phyloP scores from a whole-genome alignment of 2,113 vertebrate species.

The Serilophus lunatus region DNA sequence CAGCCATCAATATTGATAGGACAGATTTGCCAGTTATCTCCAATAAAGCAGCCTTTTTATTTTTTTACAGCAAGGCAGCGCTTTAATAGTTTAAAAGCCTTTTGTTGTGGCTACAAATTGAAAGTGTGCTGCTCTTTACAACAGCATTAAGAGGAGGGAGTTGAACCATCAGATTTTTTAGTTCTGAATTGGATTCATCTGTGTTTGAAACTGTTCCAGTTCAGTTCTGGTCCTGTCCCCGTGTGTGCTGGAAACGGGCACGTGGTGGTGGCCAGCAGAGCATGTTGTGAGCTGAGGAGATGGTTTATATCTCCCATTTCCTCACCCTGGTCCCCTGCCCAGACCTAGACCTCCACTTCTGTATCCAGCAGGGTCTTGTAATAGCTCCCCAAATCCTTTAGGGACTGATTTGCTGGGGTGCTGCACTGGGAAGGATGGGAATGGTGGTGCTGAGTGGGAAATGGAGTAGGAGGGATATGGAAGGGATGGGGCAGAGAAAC shows the following conservation, averaged over 20 bases:
- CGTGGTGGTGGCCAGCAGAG: not conserved
- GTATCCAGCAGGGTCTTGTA: not conserved
- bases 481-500: not conserved
- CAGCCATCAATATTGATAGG: not conserved
- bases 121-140: slow-evolving; percentile 38
- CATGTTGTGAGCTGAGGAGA: not conserved
- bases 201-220: slow-evolving; percentile 35
- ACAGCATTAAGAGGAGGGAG: not conserved
- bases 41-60: slow-evolving; percentile 34
- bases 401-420: not conserved
- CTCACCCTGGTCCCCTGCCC: not conserved
- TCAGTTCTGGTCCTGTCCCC: not conserved
- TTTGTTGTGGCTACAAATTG: slow-evolving; percentile 60
- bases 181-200: not conserved
- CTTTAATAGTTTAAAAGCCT: slow-evolving; percentile 58
- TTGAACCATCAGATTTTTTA: not conserved
- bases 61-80: slow-evolving; percentile 24
- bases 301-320: not conserved
- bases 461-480: not conserved
- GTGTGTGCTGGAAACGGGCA: not conserved
- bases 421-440: not conserved
- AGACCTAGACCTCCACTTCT: not conserved
- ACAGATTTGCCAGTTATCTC: slow-evolving; percentile 8
- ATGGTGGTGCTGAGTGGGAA: not conserved
- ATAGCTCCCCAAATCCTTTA: not conserved